A percentile compares a stretch with the other conserved stretches of the same genome.
Conservation (phyloP, 2,113 vertebrate species). For the Notiomystis cincta region DNA sequence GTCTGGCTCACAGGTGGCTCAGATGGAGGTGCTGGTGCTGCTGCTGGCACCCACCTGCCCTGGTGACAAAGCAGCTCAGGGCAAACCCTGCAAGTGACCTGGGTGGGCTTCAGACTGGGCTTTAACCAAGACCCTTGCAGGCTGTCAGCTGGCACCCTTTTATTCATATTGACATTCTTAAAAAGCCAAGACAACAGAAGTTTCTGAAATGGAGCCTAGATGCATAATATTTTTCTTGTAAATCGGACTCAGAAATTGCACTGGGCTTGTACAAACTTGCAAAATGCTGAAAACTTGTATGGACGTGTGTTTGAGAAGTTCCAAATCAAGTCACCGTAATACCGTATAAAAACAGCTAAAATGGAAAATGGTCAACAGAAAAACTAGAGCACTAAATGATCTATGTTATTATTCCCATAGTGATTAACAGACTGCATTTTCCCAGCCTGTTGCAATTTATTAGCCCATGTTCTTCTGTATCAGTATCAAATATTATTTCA, state of each 20-base stretch:
- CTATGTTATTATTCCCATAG: slow-evolving; percentile 62
- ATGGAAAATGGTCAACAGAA: slow-evolving; percentile 62
- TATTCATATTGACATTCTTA: background rate
- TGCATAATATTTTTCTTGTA: slow-evolving; percentile 28
- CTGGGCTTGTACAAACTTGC: slow-evolving; percentile 3
- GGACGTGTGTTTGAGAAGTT: slow-evolving; percentile 58
- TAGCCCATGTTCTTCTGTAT: slow-evolving; percentile 60
- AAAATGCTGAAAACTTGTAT: slow-evolving; percentile 9
- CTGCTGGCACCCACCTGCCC: background rate
- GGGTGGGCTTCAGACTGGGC: background rate
- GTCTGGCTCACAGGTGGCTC: background rate
- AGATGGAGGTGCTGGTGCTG: rapidly evolving
- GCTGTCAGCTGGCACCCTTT: background rate
- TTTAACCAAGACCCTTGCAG: background rate
- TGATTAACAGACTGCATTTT: slow-evolving; percentile 43
- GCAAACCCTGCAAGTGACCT: background rate
- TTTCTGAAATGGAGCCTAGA: slow-evolving; percentile 35
- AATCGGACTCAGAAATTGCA: background rate
- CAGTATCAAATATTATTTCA: slow-evolving; percentile 69
- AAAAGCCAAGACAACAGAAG: slow-evolving; percentile 30
- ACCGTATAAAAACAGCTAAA: slow-evolving; percentile 48
- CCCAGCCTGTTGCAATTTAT: slow-evolving; percentile 68
- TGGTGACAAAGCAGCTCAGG: background rate
- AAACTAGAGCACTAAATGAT: slow-evolving; percentile 53
- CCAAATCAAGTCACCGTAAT: slow-evolving; percentile 55